Conservation (phyloP, 2,888 invertebrate species). For the Eupithecia insigniata region DNA sequence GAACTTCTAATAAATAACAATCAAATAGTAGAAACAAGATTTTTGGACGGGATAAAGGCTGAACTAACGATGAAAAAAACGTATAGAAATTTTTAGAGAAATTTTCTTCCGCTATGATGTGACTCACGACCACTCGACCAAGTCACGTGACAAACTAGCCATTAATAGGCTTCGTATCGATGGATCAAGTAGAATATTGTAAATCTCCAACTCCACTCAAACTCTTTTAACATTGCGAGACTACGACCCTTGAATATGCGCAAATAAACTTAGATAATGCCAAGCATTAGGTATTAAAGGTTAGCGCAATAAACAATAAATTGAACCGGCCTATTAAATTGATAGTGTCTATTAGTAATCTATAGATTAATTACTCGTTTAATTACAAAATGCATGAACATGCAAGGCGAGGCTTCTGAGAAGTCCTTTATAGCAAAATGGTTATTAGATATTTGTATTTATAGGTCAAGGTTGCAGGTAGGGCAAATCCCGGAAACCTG, state of each 20-base stretch:
- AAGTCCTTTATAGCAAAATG: constrained; percentile 16
- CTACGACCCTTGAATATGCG: background rate
- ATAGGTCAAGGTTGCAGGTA: background rate
- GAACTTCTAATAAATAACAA: too few relatives aligned
- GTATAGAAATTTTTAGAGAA: too few relatives aligned
- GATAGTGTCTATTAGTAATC: constrained; percentile 28
- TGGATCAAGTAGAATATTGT: background rate
- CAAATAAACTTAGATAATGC: background rate
- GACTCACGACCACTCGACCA: too few relatives aligned
- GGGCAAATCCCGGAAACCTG: background rate
- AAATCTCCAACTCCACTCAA: too few relatives aligned
- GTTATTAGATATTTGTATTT: background rate
- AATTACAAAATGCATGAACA: constrained; percentile 20
- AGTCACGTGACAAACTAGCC: too few relatives aligned
- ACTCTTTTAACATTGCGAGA: background rate
- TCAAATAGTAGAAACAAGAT: too few relatives aligned
- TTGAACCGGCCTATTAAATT: constrained; percentile 21
- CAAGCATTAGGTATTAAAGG: background rate
- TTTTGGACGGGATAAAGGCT: too few relatives aligned
- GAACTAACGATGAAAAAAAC: too few relatives aligned
- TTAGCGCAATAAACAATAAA: background rate
- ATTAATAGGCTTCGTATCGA: background rate
- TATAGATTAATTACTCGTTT: constrained; percentile 31
- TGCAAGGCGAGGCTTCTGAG: constrained; percentile 26
- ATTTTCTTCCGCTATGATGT: too few relatives aligned